Evolutionary conservation across 2,888 invertebrate species (phyloP), one percentile per base, ranked within the genome.

Genomic region (Ormyrus labotus): DNA sequence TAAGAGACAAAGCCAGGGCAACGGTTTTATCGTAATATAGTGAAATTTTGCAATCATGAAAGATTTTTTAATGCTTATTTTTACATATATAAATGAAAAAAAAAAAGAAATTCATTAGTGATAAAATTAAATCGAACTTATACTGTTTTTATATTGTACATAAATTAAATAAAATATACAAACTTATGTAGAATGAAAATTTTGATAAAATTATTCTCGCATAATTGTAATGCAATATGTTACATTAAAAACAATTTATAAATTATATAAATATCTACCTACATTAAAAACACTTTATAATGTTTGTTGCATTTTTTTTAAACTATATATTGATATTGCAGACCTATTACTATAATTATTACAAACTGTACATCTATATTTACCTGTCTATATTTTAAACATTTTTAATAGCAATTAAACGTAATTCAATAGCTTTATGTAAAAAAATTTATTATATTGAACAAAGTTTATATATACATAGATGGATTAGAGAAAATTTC

Each of bases 21-120:
- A 90, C 84, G 92, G 92, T 84, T 93, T 93, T 90, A 88, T 91
- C 55, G 92, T 93, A 83, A 89, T 93, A 76, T 92, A 89, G 88
- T 10, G 9, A 70, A 69, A 58, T 50, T 58, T 77, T 65, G 9
- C 13, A 45, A 71, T 47, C n/a, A 10, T 48, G 13, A 34, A 34
- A 34, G 34, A 34, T 34, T 34, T 34, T 34, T 34, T 34, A 34
- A 34, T 34, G 34, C 34, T 34, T 34, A 67, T 50, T 76, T 72
- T 73, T 64, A 19, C 45, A 63, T 48, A 45, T 61, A 67, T 34
- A 34, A 19, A 19, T 48, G 4, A 51, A 61, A 61, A 67, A 51
- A 13, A 67, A 64, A 67, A 51, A 58, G 9, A 78, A 65, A 71
- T 71, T 76, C 48, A 47, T 60, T 3, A 70, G 53, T 63, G 13